A percentile compares a stretch with the other conserved stretches of the same genome.
Evolutionary conservation across 2,797 vertebrate species (phyloP).

Genomic region (Enteromius trimaculatus): DNA sequence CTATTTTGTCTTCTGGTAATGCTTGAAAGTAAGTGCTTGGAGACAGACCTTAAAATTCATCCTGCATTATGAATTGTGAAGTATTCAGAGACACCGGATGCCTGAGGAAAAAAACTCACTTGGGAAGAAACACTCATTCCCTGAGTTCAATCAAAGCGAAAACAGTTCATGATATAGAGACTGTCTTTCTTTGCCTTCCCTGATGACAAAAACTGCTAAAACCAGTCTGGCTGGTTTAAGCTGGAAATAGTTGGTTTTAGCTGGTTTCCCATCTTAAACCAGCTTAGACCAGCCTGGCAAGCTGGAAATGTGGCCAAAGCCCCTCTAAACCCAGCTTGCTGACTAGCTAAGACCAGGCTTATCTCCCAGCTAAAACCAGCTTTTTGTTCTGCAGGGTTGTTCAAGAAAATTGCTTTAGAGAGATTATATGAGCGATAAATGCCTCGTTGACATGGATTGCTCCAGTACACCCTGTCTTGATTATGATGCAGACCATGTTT

Average conservation of each 20-base stretch:
- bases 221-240: too few relatives aligned
- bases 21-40: background rate
- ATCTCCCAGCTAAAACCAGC: too few relatives aligned
- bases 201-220: too few relatives aligned
- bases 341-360: too few relatives aligned
- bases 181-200: background rate
- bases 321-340: too few relatives aligned
- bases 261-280: too few relatives aligned
- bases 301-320: too few relatives aligned
- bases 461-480: background rate
- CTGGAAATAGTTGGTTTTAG: too few relatives aligned
- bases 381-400: background rate
- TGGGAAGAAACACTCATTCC: background rate
- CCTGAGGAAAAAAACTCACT: background rate
- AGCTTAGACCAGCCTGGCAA: too few relatives aligned
- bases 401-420: background rate
- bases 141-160: constrained; percentile 18
- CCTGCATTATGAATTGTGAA: background rate
- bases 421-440: constrained; percentile 43
- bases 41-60: background rate
- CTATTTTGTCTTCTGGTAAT: background rate
- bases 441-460: constrained; percentile 8
- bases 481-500: constrained; percentile 40
- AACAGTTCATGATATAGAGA: background rate
- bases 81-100: background rate